phyloP scores from a whole-genome alignment of 2,888 invertebrate species.

The Azorinus chamasolen region DNA sequence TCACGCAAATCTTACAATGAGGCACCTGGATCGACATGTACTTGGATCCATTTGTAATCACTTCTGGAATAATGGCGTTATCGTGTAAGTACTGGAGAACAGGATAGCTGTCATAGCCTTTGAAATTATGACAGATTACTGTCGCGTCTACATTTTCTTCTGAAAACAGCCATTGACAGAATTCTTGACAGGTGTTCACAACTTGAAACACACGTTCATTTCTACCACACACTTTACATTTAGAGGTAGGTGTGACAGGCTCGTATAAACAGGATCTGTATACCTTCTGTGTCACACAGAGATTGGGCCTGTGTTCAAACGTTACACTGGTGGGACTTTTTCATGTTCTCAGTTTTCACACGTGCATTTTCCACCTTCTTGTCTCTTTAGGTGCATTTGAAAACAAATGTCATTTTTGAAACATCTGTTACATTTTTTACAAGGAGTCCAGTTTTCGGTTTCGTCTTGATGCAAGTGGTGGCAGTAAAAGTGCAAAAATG shows the following conservation, averaged over 20 bases:
- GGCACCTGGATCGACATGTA: conserved; percentile 43
- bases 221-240: conserved; percentile 39
- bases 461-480: conserved; percentile 14
- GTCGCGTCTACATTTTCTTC: conserved; percentile 38
- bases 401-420: conserved; percentile 29
- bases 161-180: conserved; percentile 60
- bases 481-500: too few relatives aligned
- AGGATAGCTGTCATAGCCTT: conserved; percentile 46
- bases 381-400: conserved; percentile 11
- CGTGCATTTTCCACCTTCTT: conserved; percentile 21
- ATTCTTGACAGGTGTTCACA: conserved; percentile 18
- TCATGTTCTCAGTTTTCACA: too few relatives aligned
- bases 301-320: conserved; percentile 45
- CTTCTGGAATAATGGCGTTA: conserved; percentile 42
- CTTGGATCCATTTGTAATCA: conserved; percentile 46
- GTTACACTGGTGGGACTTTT: too few relatives aligned
- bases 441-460: conserved; percentile 25
- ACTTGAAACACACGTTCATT: conserved; percentile 45
- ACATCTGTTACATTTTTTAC: conserved; percentile 26
- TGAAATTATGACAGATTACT: conserved; percentile 59
- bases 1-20: conserved; percentile 29
- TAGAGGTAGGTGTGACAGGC: conserved; percentile 15
- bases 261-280: conserved; percentile 35
- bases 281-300: conserved; percentile 54
- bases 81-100: conserved; percentile 36